Evolutionary conservation across 2,797 vertebrate species (phyloP).

Genomic region (Alosa sapidissima): DNA sequence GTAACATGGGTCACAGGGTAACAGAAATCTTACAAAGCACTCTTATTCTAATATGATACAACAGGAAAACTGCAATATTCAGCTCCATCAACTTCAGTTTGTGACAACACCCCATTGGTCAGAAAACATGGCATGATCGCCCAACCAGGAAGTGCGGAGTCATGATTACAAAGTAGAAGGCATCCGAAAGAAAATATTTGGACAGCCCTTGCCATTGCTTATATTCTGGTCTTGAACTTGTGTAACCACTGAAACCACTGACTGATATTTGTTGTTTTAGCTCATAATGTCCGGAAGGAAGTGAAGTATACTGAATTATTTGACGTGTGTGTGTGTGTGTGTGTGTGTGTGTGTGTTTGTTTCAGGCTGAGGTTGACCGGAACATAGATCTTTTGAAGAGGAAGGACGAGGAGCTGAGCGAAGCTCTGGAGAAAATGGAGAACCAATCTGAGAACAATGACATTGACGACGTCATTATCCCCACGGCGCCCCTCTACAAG

Average conservation of each 20-base stretch:
- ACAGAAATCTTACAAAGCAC: no score
- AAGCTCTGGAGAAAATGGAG: constrained; percentile 98
- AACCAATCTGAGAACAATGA: constrained; percentile 98
- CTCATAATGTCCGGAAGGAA: neutral
- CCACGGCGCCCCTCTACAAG: constrained; percentile 97
- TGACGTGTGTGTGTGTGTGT: neutral
- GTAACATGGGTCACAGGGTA: no score
- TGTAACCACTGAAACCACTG: no score
- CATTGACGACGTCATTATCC: constrained; percentile 97
- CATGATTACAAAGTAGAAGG: neutral
- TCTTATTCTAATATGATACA: no score
- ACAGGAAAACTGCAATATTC: no score
- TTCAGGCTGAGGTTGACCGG: constrained; percentile 91
- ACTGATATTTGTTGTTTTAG: neutral
- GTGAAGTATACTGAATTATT: neutral
- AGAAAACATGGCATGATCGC: no score
- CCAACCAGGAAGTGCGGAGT: neutral
- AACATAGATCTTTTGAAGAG: constrained; percentile 96
- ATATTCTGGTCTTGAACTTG: neutral
- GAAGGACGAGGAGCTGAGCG: constrained; percentile 96
- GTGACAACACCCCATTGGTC: neutral
- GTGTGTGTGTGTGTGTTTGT: constrained; percentile 9
- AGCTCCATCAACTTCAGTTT: neutral
- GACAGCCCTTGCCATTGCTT: neutral
- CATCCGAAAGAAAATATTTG: neutral